Conservation (phyloP, 2,113 vertebrate species). For the Protobothrops flavoviridis region DNA sequence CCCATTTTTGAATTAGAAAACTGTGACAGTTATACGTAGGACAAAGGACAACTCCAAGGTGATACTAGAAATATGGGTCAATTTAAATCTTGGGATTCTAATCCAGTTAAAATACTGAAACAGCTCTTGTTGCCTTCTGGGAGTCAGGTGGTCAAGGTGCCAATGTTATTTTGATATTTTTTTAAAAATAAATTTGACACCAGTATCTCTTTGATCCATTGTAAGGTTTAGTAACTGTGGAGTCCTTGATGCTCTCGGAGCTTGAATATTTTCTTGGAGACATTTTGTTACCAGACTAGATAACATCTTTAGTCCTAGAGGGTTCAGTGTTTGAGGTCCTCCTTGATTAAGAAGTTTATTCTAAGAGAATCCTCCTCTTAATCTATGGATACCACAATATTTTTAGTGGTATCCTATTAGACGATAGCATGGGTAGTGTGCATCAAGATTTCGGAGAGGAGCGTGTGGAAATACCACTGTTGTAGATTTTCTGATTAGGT, state of each 20-base stretch:
- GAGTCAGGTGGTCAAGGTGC: not conserved
- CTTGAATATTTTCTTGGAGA: not conserved
- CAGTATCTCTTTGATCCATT: not conserved
- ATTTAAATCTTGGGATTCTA: not conserved
- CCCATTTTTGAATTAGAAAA: not conserved
- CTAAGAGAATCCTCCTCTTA: not conserved
- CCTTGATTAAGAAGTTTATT: not conserved
- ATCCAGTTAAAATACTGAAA: not conserved
- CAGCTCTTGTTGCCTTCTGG: not conserved
- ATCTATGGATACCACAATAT: not conserved
- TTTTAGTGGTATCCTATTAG: not conserved
- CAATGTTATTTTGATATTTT: not conserved
- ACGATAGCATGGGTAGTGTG: not conserved
- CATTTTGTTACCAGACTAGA: not conserved
- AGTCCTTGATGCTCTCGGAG: not conserved
- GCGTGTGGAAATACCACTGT: not conserved
- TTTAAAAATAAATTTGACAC: not conserved
- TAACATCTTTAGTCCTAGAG: not conserved
- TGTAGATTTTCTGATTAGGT: not conserved
- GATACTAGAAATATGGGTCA: not conserved
- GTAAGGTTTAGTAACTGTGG: not conserved
- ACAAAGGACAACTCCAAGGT: not conserved
- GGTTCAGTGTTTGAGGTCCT: not conserved
- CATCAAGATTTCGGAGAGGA: not conserved
- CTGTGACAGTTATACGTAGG: no score